phyloP scores from a whole-genome alignment of 1,140 invertebrate genomes.

The Philotrypesis tridentata region DNA sequence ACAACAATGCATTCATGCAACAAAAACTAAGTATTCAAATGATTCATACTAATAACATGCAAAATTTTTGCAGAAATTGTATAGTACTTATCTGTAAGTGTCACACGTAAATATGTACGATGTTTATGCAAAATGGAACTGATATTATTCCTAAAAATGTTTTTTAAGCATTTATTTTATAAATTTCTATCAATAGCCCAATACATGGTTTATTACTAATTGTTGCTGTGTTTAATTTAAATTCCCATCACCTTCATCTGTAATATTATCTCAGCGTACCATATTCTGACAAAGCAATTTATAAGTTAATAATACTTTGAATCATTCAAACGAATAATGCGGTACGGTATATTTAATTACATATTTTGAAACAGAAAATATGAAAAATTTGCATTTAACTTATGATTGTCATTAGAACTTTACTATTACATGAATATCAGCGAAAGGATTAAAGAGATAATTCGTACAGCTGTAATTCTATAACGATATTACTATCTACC shows the following conservation, averaged over 20 bases:
- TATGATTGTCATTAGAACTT: no score
- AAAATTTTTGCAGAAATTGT: constrained; percentile 26
- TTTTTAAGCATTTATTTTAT: constrained; percentile 38
- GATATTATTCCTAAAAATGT: constrained; percentile 4
- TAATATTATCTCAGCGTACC: no score
- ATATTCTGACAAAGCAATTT: no score
- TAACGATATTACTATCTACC: no score
- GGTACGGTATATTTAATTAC: no score
- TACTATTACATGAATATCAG: no score
- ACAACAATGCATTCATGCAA: not conserved
- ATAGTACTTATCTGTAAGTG: constrained; percentile 31
- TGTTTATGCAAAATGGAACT: constrained; percentile 1
- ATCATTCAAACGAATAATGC: no score
- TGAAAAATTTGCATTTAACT: no score
- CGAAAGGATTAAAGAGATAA: no score
- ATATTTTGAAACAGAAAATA: no score
- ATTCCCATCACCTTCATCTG: not conserved
- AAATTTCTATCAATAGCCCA: constrained; percentile 21
- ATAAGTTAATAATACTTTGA: no score
- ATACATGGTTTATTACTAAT: constrained; percentile 18
- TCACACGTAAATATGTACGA: not conserved
- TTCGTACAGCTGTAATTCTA: no score
- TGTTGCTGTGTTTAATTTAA: not conserved
- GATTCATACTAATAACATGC: not conserved
- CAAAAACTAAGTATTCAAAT: not conserved